phyloP scores from a whole-genome alignment of 2,113 vertebrate genomes.

The Stercorarius parasiticus region DNA sequence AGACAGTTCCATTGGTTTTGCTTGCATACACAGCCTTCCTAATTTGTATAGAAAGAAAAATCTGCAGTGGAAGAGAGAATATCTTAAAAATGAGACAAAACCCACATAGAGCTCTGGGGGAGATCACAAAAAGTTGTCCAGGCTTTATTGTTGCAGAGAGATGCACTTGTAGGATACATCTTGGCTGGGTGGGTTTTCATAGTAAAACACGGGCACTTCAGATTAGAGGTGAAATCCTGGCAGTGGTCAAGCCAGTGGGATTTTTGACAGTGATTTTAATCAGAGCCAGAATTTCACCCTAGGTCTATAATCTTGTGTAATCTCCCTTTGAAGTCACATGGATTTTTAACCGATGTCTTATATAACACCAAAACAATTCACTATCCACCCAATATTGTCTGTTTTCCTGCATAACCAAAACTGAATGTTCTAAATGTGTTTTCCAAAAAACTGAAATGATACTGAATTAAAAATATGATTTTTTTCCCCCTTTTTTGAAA shows the following conservation, averaged over 20 bases:
- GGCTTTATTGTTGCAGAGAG: not conserved
- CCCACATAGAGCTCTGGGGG: not conserved
- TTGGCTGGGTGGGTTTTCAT: not conserved
- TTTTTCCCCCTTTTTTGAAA: rapidly evolving
- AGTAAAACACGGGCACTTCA: not conserved
- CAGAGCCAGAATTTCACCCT: conserved; percentile 56
- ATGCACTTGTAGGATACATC: not conserved
- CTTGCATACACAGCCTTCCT: not conserved
- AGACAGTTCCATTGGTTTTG: not conserved
- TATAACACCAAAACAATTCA: conserved; percentile 22
- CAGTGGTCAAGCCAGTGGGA: conserved; percentile 4
- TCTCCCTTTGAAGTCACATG: conserved; percentile 48
- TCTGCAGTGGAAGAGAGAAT: not conserved
- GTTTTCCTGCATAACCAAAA: not conserved
- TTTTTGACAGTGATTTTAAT: conserved; percentile 42
- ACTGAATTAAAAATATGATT: not conserved
- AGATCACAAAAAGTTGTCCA: not conserved
- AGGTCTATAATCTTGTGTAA: conserved; percentile 54
- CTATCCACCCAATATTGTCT: not conserved
- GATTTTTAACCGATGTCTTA: conserved; percentile 38
- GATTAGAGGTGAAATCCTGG: not conserved
- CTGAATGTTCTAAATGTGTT: not conserved
- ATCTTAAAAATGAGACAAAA: not conserved
- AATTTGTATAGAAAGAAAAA: not conserved
- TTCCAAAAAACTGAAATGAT: not conserved